Evolutionary conservation across 2,888 invertebrate species (phyloP).

Genomic region (Norana najaformis): DNA sequence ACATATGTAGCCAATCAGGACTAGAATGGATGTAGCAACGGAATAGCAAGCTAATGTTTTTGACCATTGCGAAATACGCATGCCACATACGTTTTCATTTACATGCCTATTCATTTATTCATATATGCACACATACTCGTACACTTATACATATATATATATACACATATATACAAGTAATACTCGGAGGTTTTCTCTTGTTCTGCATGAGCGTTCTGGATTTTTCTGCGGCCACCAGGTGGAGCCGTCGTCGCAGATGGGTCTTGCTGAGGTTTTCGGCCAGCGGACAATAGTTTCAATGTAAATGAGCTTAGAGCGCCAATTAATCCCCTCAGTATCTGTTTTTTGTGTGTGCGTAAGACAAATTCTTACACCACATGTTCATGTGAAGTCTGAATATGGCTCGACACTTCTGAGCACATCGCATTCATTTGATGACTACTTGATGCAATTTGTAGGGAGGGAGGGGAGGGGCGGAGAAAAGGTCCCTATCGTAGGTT

Average conservation of each 20-base stretch:
- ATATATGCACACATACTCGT: no score
- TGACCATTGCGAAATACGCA: no score
- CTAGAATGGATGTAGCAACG: no score
- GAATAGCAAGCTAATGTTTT: no score
- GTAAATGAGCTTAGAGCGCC: neutral
- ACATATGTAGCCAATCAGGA: no score
- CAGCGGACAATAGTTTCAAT: neutral
- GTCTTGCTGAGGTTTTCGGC: neutral
- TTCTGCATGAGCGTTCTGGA: no score
- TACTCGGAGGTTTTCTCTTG: neutral
- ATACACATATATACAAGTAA: neutral
- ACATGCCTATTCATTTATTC: no score
- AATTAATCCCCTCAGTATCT: constrained; percentile 13
- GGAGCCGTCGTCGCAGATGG: neutral
- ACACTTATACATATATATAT: no score
- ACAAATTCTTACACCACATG: neutral
- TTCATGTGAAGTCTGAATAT: constrained; percentile 3
- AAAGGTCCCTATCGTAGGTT: neutral
- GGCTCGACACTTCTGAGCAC: neutral
- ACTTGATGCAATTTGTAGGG: neutral
- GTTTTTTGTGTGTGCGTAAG: no score
- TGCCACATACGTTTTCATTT: no score
- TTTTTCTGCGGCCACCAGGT: neutral
- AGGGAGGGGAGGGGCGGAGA: neutral
- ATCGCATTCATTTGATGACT: neutral